Base-by-base conservation (phyloP, 1,140 invertebrate genomes). In the Bombus pascuorum region DNA sequence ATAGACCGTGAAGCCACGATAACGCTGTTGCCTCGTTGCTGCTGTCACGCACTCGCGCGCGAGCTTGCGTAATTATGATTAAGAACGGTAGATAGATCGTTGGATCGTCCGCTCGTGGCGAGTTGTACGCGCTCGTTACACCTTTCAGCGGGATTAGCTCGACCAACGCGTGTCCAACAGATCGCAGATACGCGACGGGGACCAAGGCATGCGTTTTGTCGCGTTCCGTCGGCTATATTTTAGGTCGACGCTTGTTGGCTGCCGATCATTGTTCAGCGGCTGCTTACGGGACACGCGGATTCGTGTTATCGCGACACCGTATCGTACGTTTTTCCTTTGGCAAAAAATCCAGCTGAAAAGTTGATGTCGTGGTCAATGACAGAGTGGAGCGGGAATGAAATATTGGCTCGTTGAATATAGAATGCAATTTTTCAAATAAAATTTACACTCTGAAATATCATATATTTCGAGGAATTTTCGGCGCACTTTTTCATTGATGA, bases 1-100 rank as follows among this genome's bases (percentile, higher is more conserved):
- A 89, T 89, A 89, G 85, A 89, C 83, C 88, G 87, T 89, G 85
- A 89, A 89, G 74, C 66, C 62, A 47, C 87, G 88, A 89, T 89
- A 89, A 89, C 88, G 66, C 81, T 76, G 72, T 79, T 83, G 68
- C 81, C 53, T 83, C 75, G 82, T 89, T 89, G 89, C 91, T 72
- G 75, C 86, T 77, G 83, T 79, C 81, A 77, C 47, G 57, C 79
- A 85, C 72, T 37, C 65, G 59, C 72, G 47, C 72, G 59, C 86
- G 25, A 53, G 53, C 79, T 73, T 57, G 73, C 86, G 53, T 73
- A 75, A 42, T 82, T 79, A 81, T 75, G 71, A 81, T 85, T 85
- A 71, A 80, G 72, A 83, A 83, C 65, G 47, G 32, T 34, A 28
- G 28, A 57, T 44, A 71, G 82, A 83, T 77, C 8, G 32, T 42